Base-by-base conservation (phyloP, 2,888 invertebrate genomes). In the Lymantria monacha region DNA sequence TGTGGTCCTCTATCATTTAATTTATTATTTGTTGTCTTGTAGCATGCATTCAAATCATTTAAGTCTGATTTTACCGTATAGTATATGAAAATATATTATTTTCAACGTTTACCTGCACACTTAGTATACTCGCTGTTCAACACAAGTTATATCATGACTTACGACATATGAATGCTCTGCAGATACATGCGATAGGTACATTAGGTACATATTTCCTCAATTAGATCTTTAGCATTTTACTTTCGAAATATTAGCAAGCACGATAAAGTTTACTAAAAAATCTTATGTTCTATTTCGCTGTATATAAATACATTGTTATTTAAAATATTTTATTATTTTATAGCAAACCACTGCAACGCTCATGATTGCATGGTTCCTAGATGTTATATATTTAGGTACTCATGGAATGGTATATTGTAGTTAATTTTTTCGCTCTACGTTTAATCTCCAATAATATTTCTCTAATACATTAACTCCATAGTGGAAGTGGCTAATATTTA, bases 381-480 rank as follows among this genome's bases (percentile, higher is more conserved):
- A 56, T 38, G 9, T 51, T 55, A 49, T 60, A 62, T 60, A 57
- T 49, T 55, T 14, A 38, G 8, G 22, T 56, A 41, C 53, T 57
- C 53, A 55, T 63, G 55, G 61, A 67, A 67, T 66, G 67, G 67
- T 66, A 69, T 73, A 70, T 68, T 62, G 66, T 66, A 61, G 57
- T 66, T 60, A 55, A 64, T 54, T 53, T 66, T 47, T 69, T 69
- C 68, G 64, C 62, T 70, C 59, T 68, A 56, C 63, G 57, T 61
- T 49, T 63, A 59, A 59, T 79, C 87, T 89, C 89, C 89, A 88
- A 88, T 89, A 87, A 76, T 89, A 87, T 89, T 89, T 83, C 83
- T 83, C 68, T 44, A 46, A 38, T 49, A 31, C 5, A 40, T 15
- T 30, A 11, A 9, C 33, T 8, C 7, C 9, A 10, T 33, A 33